Percentiles rank a stretch among this genome's conserved stretches.
Conservation (phyloP, 2,797 vertebrate genomes). For the Phrynocephalus forsythii region DNA sequence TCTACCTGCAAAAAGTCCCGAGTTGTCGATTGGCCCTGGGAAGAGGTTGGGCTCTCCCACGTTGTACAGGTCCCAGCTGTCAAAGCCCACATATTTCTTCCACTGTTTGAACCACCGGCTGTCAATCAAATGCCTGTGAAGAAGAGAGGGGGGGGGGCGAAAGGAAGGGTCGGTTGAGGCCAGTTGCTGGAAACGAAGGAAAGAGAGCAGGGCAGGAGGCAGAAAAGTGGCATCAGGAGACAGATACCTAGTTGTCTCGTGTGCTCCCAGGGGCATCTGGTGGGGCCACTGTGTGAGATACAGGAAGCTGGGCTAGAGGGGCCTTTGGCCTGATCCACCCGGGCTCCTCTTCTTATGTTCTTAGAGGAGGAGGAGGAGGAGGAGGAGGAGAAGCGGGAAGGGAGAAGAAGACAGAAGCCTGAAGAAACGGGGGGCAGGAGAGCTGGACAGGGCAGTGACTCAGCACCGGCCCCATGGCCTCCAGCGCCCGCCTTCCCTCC, state of each 20-base stretch:
- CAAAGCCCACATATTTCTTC: conserved; percentile 98
- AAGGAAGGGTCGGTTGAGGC: neutral
- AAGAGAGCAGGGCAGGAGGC: neutral
- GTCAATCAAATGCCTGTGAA: conserved; percentile 93
- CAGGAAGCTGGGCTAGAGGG: too few relatives aligned
- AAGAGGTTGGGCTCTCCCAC: conserved; percentile 89
- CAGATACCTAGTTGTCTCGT: too few relatives aligned
- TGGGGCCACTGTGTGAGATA: too few relatives aligned
- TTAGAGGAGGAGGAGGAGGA: neutral
- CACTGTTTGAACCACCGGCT: conserved; percentile 98
- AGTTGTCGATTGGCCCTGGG: conserved; percentile 96
- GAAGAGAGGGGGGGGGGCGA: neutral
- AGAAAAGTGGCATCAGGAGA: too few relatives aligned
- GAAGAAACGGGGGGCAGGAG: too few relatives aligned
- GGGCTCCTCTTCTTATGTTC: too few relatives aligned
- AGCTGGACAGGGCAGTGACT: conserved; percentile 2
- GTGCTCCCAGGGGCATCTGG: too few relatives aligned
- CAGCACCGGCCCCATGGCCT: neutral
- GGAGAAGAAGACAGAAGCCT: too few relatives aligned
- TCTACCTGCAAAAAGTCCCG: conserved; percentile 92
- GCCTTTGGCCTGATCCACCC: too few relatives aligned
- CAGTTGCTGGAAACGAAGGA: neutral
- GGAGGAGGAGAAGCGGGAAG: neutral
- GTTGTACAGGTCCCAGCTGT: conserved; percentile 96
- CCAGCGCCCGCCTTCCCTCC: neutral